A percentile compares a stretch with the other conserved stretches of the same genome.
Evolutionary conservation across 2,888 invertebrate species (phyloP).

Genomic region (Ernsta delagoae): DNA sequence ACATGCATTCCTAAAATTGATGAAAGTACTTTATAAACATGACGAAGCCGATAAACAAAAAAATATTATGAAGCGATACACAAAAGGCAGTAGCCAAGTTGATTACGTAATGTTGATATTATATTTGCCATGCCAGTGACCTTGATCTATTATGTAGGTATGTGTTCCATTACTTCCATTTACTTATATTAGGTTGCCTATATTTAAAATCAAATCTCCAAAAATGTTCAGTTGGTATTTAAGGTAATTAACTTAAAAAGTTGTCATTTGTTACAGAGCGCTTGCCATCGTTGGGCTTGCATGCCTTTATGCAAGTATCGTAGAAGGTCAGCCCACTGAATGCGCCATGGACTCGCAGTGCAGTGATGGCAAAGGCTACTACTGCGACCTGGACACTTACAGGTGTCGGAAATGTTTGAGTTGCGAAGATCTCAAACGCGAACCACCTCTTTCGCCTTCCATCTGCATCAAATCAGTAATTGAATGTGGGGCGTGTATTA

Average conservation of each 20-base stretch:
- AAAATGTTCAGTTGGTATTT: no score
- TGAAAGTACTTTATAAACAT: no score
- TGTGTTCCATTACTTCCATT: no score
- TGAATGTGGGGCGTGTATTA: slow-evolving; percentile 62
- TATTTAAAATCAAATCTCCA: no score
- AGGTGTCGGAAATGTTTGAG: slow-evolving; percentile 59
- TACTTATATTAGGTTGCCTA: no score
- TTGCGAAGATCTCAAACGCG: slow-evolving; percentile 60
- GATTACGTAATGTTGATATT: no score
- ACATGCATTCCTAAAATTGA: no score
- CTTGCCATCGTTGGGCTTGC: slow-evolving; percentile 29
- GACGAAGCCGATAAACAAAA: no score
- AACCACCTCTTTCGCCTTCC: slow-evolving; percentile 45
- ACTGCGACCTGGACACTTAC: slow-evolving; percentile 52
- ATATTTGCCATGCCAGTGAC: no score
- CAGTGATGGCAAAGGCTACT: slow-evolving; percentile 46
- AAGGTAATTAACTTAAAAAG: not conserved
- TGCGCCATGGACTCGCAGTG: slow-evolving; percentile 58
- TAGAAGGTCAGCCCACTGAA: slow-evolving; percentile 42
- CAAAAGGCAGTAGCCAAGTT: no score
- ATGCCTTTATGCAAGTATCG: slow-evolving; percentile 38
- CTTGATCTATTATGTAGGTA: no score
- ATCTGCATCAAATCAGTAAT: slow-evolving; percentile 59
- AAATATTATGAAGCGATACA: no score
- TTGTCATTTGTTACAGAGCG: slow-evolving; percentile 41